phyloP scores from a whole-genome alignment of 1,140 invertebrate genomes.

The Sycobia sp. region DNA sequence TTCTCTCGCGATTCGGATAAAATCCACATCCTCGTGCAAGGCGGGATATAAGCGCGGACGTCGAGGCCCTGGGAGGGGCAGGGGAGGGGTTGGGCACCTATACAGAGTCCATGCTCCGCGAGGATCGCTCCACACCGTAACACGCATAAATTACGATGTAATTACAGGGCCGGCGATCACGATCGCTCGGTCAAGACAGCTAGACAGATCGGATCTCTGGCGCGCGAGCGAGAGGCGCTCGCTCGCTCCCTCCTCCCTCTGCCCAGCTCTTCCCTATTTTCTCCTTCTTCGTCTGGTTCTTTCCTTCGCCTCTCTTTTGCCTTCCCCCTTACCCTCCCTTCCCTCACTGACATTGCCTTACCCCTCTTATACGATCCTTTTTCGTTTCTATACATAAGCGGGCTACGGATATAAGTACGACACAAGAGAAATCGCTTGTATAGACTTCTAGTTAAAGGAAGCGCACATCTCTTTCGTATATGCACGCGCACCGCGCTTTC shows the following conservation, averaged over 20 bases:
- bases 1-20: slow-evolving; percentile 34
- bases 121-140: slow-evolving; percentile 47
- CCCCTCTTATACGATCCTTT: background rate
- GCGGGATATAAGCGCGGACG: background rate
- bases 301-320: background rate
- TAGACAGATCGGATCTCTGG: slow-evolving; percentile 49
- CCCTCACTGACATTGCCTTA: too few species aligned
- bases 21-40: slow-evolving; percentile 42
- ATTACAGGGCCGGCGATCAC: slow-evolving; percentile 56
- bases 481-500: too few species aligned
- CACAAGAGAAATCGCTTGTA: background rate
- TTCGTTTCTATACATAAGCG: background rate
- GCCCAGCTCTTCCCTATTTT: background rate
- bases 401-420: slow-evolving; percentile 15
- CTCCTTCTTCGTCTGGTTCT: background rate
- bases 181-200: slow-evolving; percentile 47
- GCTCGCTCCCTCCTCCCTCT: background rate
- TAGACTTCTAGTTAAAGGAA: too few species aligned
- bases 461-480: too few species aligned
- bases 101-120: slow-evolving; percentile 11
- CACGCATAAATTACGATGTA: slow-evolving; percentile 60
- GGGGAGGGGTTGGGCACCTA: slow-evolving; percentile 1
- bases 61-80: background rate
- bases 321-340: background rate
- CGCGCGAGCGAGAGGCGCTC: background rate